phyloP scores from a whole-genome alignment of 2,797 vertebrate genomes.

The Erethizon dorsatum region DNA sequence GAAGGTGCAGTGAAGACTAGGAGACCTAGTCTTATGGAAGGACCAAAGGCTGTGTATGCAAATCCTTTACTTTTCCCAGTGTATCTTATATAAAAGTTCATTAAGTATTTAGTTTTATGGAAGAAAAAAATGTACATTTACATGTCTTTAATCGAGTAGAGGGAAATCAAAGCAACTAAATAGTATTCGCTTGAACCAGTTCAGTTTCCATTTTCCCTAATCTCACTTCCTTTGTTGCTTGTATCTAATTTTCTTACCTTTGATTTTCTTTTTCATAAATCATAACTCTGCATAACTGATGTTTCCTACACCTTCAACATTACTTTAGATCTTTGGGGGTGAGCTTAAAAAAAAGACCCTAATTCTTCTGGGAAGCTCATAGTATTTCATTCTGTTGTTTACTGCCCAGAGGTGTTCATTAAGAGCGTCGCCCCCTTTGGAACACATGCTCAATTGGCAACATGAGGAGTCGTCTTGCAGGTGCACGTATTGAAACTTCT shows the following conservation, averaged over 20 bases:
- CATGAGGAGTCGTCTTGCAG: background rate
- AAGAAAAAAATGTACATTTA: background rate
- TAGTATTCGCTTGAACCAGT: background rate
- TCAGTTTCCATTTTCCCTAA: background rate
- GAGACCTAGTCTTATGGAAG: background rate
- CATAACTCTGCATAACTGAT: background rate
- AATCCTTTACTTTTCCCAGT: background rate
- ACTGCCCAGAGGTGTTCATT: background rate
- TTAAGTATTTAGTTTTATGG: conserved; percentile 23
- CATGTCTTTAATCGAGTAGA: background rate
- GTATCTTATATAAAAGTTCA: background rate
- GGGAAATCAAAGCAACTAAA: background rate
- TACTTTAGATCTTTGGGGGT: background rate
- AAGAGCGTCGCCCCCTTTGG: background rate
- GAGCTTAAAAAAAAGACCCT: background rate
- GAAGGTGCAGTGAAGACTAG: background rate
- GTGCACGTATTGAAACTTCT: background rate
- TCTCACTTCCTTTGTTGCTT: conserved; percentile 1
- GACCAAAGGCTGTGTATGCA: background rate
- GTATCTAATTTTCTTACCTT: conserved; percentile 50
- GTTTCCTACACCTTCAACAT: background rate
- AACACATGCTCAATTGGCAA: background rate
- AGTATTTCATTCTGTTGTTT: background rate
- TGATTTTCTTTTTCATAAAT: conserved; percentile 23
- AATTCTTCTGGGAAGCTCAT: background rate